A percentile compares a stretch with the other conserved stretches of the same genome.
These are phyloP conservation scores for Noctua pronuba DNA, from an alignment of 2,888 invertebrate species.

Conservation along the genomic window DNA sequence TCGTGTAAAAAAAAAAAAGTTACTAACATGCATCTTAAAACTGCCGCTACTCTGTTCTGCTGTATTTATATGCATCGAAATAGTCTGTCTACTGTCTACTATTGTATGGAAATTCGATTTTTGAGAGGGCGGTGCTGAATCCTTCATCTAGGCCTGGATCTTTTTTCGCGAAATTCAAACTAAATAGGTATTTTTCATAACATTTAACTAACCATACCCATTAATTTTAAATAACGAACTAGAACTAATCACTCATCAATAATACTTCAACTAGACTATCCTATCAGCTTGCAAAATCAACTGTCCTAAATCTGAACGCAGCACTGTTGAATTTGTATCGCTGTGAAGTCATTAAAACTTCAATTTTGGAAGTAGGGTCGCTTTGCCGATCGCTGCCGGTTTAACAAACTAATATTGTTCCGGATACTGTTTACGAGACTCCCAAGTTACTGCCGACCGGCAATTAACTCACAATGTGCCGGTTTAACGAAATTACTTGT, in stretches of 20 bases:
- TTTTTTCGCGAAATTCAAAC: too few species aligned
- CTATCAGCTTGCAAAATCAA: slow-evolving; percentile 7
- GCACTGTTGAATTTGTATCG: slow-evolving; percentile 72
- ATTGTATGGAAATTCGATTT: too few species aligned
- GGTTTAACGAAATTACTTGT: slow-evolving; percentile 59
- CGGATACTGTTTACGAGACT: slow-evolving; percentile 52
- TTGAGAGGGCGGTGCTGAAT: too few species aligned
- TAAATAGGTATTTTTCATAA: too few species aligned
- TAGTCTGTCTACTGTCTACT: too few species aligned
- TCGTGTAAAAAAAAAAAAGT: too few species aligned
- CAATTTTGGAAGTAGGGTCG: slow-evolving; percentile 69
- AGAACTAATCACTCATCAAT: not conserved
- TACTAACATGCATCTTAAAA: too few species aligned
- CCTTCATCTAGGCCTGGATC: too few species aligned
- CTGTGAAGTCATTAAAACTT: slow-evolving; percentile 78
- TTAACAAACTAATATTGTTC: slow-evolving; percentile 69
- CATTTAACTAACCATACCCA: not conserved
- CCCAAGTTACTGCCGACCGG: slow-evolving; percentile 45
- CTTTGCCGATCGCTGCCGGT: slow-evolving; percentile 63
- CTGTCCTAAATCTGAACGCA: slow-evolving; percentile 54
- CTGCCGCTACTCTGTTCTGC: too few species aligned
- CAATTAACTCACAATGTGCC: slow-evolving; percentile 59
- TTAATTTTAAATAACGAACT: not conserved
- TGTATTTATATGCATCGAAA: too few species aligned
- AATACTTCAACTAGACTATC: not conserved